Percentiles rank a stretch among this genome's conserved stretches.
Conservation (phyloP, 2,888 invertebrate species). For the Andrena haemorrhoa region DNA sequence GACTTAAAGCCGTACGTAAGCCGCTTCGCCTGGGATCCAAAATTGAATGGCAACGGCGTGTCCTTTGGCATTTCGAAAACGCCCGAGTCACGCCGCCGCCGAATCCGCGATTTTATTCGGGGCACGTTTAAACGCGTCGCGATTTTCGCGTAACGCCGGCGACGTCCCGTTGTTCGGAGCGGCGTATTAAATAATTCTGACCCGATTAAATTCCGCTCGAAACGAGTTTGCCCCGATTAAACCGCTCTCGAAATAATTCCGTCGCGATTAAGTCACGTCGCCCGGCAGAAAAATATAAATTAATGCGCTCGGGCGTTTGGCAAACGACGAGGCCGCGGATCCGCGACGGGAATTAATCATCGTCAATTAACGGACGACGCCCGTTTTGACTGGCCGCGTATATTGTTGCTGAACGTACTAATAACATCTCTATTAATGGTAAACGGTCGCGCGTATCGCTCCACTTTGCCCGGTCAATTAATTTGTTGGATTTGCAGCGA, state of each 20-base stretch:
- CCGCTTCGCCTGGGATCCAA: neutral
- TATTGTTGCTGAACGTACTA: conserved; percentile 4
- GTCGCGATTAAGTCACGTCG: neutral
- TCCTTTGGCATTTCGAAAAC: neutral
- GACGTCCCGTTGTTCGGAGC: no score
- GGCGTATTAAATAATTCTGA: no score
- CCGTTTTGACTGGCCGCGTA: neutral
- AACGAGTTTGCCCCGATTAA: no score
- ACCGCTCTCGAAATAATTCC: neutral
- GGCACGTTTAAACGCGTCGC: neutral
- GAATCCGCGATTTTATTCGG: neutral
- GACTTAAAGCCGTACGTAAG: neutral
- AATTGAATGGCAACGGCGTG: neutral
- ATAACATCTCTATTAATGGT: conserved; percentile 20
- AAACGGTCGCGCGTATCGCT: neutral
- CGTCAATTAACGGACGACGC: conserved; percentile 22
- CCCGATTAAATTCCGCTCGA: no score
- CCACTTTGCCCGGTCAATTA: conserved; percentile 6
- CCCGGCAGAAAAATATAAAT: conserved; percentile 4
- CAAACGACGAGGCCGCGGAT: neutral
- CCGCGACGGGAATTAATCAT: conserved; percentile 7
- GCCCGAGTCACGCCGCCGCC: neutral
- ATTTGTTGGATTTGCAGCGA: neutral
- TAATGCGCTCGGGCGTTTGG: neutral
- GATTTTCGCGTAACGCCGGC: no score